Evolutionary conservation across 2,113 vertebrate genomes (phyloP), one percentile per base, ranked within the genome.

Genomic region (Harpagus bidentatus): DNA sequence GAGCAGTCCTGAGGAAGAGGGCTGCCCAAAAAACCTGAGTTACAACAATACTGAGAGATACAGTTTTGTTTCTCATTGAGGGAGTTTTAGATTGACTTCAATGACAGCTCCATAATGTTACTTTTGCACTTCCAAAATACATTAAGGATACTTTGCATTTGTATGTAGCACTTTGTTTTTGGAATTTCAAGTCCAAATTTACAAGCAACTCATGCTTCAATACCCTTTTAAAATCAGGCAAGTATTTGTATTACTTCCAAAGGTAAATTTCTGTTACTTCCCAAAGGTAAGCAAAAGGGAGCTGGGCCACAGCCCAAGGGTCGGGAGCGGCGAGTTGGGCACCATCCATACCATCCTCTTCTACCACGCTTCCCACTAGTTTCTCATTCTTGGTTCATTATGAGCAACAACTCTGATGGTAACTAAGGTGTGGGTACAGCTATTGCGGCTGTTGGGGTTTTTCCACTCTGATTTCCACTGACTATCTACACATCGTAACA

Each of bases 301-400:
- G 48, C 21, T 1, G 14, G 50, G 63, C 14, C 67, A 58, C 45
- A 43, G 65, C 45, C 26, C 52, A 26, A 47, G 59, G 36, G 52
- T 9, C 5, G 23, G 73, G 61, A 47, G 40, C 1, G 0, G 59
- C 1, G 7, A 83, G 34, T 2, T 12, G 34, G 47, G 78, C 65
- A 26, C 36, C 12, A 4, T 29, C 15, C n/a, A 18, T 3, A 18
- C 25, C 67, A 53, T 5, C 32, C 36, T 23, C 36, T 31, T 16
- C 63, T 31, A 31, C 17, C 19, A 20, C 1, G 0, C 18, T 40
- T 31, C 79, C 67, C 5, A 0, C 50, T 6, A 1, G 20, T 10
- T n/a, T 38, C 83, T 43, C 36, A 29, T 40, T 28, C 56, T n/a
- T 25, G 25, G 47, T 40, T 77, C 48, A 3, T 15, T 38, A 32